Base-by-base conservation (phyloP, 2,888 invertebrate species). In the Caenorhabditis sp. region DNA sequence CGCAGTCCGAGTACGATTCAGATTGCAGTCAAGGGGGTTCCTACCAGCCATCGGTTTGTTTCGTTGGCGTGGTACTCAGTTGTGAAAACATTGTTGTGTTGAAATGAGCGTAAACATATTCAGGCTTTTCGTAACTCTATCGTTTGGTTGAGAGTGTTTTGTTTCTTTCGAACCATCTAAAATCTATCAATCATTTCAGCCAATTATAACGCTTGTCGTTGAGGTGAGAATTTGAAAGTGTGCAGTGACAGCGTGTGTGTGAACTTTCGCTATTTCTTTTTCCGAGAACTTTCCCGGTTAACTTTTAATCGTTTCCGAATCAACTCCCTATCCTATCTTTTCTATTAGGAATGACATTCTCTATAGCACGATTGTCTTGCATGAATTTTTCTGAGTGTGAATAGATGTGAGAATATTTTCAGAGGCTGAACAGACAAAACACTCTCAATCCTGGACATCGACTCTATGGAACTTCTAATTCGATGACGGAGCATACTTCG, bases 381-480 rank as follows among this genome's bases (percentile, higher is more conserved):
- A 54, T 44, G 68, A 26, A 47, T 44, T 22, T 6, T n/a, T 5
- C 8, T n/a, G 61, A 12, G 22, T 41, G 19, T 2, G 41, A 38
- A 41, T 41, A 26, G 26, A 12, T 26, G 5, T 12, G 19, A 19
- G 19, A 16, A n/a, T 1, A n/a, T 19, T 79, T 83, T 64, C 75
- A 86, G 86, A 82, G 84, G 63, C 63, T 75, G 22, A 81, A 77
- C 69, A 79, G 87, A n/a, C 75, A 85, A 35, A 85, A 84, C 44
- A 82, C 85, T 22, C 74, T 87, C 49, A 84, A 84, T 66, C 84
- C 87, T n/a, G 87, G 87, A 12, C 75, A 68, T 41, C 35, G 70
- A 47, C 61, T 73, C 58, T 73, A 66, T 66, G 83, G 82, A 70
- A 54, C 70, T 14, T 75, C 77, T 5, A 77, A 56, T 16, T 77